phyloP scores from a whole-genome alignment of 2,113 vertebrate species.

The Climacteris rufus region DNA sequence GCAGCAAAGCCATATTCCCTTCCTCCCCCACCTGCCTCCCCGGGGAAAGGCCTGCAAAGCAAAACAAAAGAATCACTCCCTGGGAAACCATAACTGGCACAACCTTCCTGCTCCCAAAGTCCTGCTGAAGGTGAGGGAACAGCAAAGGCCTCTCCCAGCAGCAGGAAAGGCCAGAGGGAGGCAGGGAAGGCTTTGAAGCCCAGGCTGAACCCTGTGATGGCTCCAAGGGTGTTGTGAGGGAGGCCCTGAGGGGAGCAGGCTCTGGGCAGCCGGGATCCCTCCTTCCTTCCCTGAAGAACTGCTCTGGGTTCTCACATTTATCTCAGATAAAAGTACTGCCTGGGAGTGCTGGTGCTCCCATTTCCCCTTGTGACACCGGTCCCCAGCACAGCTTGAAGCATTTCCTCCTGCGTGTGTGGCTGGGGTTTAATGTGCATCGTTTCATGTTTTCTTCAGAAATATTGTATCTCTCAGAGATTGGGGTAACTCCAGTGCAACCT shows the following conservation, averaged over 20 bases:
- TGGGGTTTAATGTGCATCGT: background rate
- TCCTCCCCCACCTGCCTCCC: constrained; percentile 55
- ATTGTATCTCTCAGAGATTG: background rate
- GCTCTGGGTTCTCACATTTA: background rate
- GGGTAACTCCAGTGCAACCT: rapidly evolving
- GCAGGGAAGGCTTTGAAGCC: background rate
- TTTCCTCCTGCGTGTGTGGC: background rate
- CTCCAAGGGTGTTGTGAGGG: background rate
- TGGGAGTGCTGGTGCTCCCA: background rate
- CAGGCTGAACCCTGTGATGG: background rate
- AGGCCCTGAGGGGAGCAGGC: background rate
- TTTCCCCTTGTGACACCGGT: background rate
- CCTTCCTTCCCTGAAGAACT: background rate
- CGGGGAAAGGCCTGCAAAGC: background rate
- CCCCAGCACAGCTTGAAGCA: background rate
- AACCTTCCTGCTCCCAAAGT: background rate
- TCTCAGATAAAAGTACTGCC: background rate
- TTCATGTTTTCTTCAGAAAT: background rate
- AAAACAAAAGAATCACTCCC: constrained; percentile 41
- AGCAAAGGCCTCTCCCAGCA: background rate
- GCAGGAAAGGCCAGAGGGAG: background rate
- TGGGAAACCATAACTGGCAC: background rate
- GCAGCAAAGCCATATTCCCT: background rate
- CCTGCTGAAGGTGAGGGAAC: background rate
- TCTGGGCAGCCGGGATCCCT: background rate